Evolutionary conservation across 2,888 invertebrate genomes (phyloP), one percentile per base, ranked within the genome.

Genomic region (Agrenia bidenticulata): DNA sequence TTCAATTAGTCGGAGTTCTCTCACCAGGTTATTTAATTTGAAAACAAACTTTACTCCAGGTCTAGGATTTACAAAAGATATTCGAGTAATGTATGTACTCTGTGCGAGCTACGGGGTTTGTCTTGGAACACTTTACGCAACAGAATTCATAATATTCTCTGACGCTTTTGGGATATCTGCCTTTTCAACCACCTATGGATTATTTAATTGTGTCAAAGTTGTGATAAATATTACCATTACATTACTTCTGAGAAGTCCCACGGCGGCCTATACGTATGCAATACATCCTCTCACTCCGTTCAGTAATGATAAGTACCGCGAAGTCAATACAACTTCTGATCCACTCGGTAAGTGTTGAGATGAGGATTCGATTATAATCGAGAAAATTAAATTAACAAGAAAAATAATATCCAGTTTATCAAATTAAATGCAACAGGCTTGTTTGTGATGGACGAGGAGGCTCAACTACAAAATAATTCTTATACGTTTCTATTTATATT

Each of bases 331-430:
- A 17, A 37, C 39, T 2, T 67, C 53, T 56, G 73, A 72, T 60
- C 66, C 69, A n/a, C 57, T 70, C 26, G 70, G 74, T 74, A 69
- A 66, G 55, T n/a, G n/a, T n/a, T n/a, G n/a, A n/a, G n/a, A n/a
- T n/a, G n/a, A n/a, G n/a, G n/a, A n/a, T n/a, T n/a, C n/a, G n/a
- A n/a, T n/a, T n/a, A n/a, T n/a, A n/a, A n/a, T n/a, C n/a, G n/a
- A n/a, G n/a, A n/a, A n/a, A n/a, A n/a, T n/a, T n/a, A n/a, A n/a
- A n/a, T n/a, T n/a, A n/a, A n/a, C n/a, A n/a, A n/a, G n/a, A n/a
- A n/a, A n/a, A n/a, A n/a, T n/a, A n/a, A n/a, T n/a, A n/a, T n/a
- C n/a, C n/a, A n/a, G n/a, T n/a, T n/a, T n/a, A n/a, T n/a, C n/a
- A n/a, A n/a, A n/a, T n/a, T n/a, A n/a, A n/a, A n/a, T n/a, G n/a